Percentiles rank a stretch among this genome's conserved stretches.
Evolutionary conservation across 2,113 vertebrate genomes (phyloP).

Genomic region (Pollachius pollachius): DNA sequence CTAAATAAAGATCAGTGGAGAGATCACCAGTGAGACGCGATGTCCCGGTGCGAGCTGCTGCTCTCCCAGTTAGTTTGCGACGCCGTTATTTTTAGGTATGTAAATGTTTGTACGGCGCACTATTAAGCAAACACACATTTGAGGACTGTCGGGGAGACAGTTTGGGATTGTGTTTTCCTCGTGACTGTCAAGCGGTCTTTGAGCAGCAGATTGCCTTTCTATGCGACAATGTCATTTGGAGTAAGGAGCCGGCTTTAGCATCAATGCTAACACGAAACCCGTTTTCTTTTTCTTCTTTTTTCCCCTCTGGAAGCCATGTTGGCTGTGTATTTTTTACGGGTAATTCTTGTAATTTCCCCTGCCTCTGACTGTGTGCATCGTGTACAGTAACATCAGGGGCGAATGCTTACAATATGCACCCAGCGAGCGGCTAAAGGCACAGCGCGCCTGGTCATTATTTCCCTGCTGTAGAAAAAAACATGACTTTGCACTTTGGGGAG

Average conservation of each 20-base stretch:
- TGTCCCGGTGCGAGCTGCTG: slow-evolving; percentile 29
- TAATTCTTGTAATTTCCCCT: background rate
- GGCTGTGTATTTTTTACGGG: background rate
- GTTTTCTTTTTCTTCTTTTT: no score
- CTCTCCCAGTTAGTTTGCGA: slow-evolving; percentile 24
- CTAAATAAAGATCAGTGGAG: slow-evolving; percentile 59
- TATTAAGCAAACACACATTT: background rate
- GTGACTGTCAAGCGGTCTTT: background rate
- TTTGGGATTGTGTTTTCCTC: background rate
- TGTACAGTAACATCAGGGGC: slow-evolving; percentile 18
- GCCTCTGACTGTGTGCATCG: background rate
- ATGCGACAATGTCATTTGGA: background rate
- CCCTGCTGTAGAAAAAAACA: slow-evolving; percentile 34
- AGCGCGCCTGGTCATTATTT: slow-evolving; percentile 29
- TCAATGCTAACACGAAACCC: no score
- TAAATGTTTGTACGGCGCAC: background rate
- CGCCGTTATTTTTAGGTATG: slow-evolving; percentile 3
- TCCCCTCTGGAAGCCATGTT: no score
- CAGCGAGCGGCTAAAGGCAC: slow-evolving; percentile 23
- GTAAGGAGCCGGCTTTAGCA: no score
- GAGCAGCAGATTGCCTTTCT: background rate
- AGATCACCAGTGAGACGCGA: slow-evolving; percentile 18
- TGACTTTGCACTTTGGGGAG: slow-evolving; percentile 40
- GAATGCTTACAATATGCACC: slow-evolving; percentile 14
- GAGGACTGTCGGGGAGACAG: background rate